Base-by-base conservation (phyloP, 2,888 invertebrate genomes). In the Byasa hedistus region DNA sequence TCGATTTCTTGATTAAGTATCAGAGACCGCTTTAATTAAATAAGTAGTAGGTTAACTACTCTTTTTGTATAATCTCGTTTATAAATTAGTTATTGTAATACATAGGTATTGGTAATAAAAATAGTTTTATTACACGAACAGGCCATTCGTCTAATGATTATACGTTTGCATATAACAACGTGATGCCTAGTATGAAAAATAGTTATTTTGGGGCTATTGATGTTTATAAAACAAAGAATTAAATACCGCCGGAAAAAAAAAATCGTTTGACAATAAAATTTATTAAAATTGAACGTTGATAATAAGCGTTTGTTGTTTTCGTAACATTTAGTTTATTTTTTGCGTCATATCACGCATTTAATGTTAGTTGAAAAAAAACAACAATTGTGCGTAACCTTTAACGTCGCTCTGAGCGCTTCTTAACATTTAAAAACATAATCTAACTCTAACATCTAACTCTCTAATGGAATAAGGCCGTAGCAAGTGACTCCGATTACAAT, bases 371-470 rank as follows among this genome's bases (percentile, higher is more conserved):
- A 19, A 51, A 58, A 57, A 44, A n/a, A 39, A 44, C 19, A 64
- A 64, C 36, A 52, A 64, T 23, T 21, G 51, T 19, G 32, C 21
- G 19, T 56, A 44, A 61, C 65, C 60, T 65, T 61, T 65, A n/a
- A 56, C 23, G 21, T 65, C 32, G 65, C 57, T 57, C 12, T 22
- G 52, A 65, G 65, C 65, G 57, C 51, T 65, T 61, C 61, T 61
- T 61, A 61, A 65, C 65, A 61, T 65, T 65, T 65, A n/a, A 65
- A 65, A 64, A 19, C 51, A 61, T 61, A 32, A 65, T 60, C 55
- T 27, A 36, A 24, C 27, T n/a, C 55, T 27, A 36, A 24, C 27
- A 15, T 39, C 22, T 24, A 32, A 32, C 57, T 63, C 57, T 64
- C 64, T 55, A 23, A 24, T 54, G 54, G 54, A 59, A 52, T 39